Percentiles rank a stretch among this genome's conserved stretches.
Conservation (phyloP, 2,113 vertebrate species). For the Oceanodroma tethys region DNA sequence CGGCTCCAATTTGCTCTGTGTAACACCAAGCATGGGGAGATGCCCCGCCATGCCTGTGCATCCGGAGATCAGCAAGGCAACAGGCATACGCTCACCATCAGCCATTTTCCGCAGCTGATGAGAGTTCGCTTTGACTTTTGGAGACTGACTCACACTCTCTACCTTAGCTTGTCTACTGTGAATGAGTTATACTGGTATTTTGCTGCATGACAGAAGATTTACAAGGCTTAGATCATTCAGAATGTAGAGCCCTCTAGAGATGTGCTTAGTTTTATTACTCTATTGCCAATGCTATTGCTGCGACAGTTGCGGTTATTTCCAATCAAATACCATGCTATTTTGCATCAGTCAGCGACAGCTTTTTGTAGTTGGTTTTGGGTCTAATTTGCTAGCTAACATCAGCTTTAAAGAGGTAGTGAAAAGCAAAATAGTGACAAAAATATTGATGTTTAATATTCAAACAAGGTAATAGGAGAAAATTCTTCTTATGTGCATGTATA, state of each 20-base stretch:
- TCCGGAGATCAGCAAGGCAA: rapidly evolving
- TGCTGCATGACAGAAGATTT: neutral
- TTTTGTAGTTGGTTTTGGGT: neutral
- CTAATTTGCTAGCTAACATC: neutral
- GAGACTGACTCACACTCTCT: neutral
- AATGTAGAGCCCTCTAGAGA: neutral
- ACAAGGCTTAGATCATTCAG: neutral
- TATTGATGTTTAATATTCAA: neutral
- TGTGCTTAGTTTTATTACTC: neutral
- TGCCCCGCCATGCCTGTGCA: rapidly evolving
- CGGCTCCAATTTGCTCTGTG: rapidly evolving
- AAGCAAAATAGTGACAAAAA: neutral
- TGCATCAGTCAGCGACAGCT: neutral
- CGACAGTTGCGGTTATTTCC: neutral
- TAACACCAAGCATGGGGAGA: neutral
- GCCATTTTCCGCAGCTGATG: neutral
- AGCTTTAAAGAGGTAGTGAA: neutral
- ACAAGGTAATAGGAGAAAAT: neutral
- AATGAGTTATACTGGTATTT: neutral
- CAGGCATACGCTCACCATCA: neutral
- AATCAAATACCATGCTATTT: neutral
- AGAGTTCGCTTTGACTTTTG: neutral
- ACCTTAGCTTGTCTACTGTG: neutral
- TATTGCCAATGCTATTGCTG: neutral
- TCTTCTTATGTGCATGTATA: rapidly evolving